Percentiles rank a stretch among this genome's conserved stretches.
phyloP scores from a whole-genome alignment of 1,140 invertebrate species.

The Rhysida immarginata region DNA sequence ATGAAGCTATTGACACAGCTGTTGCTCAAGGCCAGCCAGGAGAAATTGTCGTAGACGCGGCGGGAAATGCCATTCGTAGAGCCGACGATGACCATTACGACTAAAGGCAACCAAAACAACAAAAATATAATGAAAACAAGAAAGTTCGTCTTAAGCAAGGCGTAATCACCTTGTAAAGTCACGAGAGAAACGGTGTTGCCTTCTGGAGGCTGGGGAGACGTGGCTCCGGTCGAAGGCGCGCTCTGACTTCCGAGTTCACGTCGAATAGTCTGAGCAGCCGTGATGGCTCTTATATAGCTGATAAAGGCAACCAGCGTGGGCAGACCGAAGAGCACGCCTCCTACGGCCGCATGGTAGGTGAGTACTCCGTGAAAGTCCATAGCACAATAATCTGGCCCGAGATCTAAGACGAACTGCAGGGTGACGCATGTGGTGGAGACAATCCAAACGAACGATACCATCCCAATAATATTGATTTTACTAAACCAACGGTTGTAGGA shows the following conservation, averaged over 20 bases:
- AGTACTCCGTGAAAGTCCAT: slow-evolving; percentile 5
- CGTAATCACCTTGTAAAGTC: slow-evolving; percentile 30
- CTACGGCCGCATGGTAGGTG: slow-evolving; percentile 13
- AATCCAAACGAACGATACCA: background rate
- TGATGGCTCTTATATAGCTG: slow-evolving; percentile 12
- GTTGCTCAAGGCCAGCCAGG: slow-evolving; percentile 50
- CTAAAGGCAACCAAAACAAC: slow-evolving; percentile 50
- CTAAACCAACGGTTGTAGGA: slow-evolving; percentile 17
- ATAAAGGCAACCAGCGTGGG: slow-evolving; percentile 24
- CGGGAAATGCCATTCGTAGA: slow-evolving; percentile 27
- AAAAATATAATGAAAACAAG: slow-evolving; percentile 45
- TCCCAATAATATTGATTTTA: slow-evolving; percentile 2
- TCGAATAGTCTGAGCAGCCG: background rate
- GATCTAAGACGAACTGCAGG: slow-evolving; percentile 4
- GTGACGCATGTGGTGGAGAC: background rate
- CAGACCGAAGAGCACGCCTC: slow-evolving; percentile 11
- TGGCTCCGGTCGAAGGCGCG: slow-evolving; percentile 14
- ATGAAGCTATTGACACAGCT: slow-evolving; percentile 49
- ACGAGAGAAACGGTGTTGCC: slow-evolving; percentile 40
- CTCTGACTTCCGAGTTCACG: background rate
- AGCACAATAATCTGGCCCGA: slow-evolving; percentile 7
- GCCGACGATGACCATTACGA: slow-evolving; percentile 37
- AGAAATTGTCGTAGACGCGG: slow-evolving; percentile 43
- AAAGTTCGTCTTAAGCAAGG: slow-evolving; percentile 45
- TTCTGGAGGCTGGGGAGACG: slow-evolving; percentile 28